Evolutionary conservation across 2,113 vertebrate genomes (phyloP).

Genomic region (Marmota monax): DNA sequence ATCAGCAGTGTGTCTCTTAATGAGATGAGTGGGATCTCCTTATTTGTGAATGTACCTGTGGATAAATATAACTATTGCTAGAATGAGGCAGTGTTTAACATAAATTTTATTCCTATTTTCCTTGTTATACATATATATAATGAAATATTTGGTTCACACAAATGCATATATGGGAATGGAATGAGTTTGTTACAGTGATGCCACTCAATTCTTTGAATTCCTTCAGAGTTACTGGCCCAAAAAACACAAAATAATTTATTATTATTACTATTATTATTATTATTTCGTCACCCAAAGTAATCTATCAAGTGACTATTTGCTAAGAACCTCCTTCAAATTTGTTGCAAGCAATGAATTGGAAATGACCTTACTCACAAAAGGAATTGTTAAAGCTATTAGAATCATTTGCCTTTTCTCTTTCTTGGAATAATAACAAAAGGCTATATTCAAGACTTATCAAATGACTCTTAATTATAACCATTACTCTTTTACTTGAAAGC

Average conservation of each 20-base stretch:
- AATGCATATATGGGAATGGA: conserved; percentile 20
- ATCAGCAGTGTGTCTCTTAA: not conserved
- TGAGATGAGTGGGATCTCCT: not conserved
- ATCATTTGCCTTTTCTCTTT: conserved; percentile 58
- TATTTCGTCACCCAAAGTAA: too few species aligned
- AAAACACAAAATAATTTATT: conserved; percentile 17
- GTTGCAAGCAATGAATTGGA: conserved; percentile 17
- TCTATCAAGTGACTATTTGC: conserved; percentile 32
- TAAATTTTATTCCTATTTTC: conserved; percentile 39
- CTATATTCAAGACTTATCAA: conserved; percentile 55
- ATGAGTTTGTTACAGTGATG: conserved; percentile 20
- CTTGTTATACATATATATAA: not conserved
- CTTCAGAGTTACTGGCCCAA: conserved; percentile 12
- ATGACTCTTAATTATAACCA: conserved; percentile 65
- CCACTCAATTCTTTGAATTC: conserved; percentile 7
- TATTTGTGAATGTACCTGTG: conserved; percentile 38
- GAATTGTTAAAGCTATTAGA: conserved; percentile 56
- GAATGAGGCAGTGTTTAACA: conserved; percentile 3
- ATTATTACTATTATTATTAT: not conserved
- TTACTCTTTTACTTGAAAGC: conserved; percentile 64
- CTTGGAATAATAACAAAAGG: conserved; percentile 56
- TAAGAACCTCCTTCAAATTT: conserved; percentile 45
- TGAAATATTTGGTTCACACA: conserved; percentile 56
- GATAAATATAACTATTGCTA: conserved; percentile 53
- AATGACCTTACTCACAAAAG: conserved; percentile 7